phyloP scores from a whole-genome alignment of 2,113 vertebrate species.

The Perognathus longimembris region DNA sequence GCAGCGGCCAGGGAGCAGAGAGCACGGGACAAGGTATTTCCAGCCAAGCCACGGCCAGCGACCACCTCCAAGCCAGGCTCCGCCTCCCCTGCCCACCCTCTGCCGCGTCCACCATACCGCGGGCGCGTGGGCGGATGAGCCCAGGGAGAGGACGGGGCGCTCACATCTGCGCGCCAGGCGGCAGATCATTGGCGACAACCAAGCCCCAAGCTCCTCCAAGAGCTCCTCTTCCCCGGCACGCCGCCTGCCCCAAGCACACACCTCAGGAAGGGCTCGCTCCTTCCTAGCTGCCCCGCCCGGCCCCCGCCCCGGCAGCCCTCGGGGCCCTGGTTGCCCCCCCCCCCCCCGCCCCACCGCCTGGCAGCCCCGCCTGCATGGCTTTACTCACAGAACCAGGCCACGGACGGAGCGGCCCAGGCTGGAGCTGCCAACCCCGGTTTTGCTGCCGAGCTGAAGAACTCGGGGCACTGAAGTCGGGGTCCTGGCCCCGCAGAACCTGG shows the following conservation, averaged over 20 bases:
- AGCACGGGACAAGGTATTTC: not conserved
- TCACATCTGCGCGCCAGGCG: no score
- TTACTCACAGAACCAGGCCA: not conserved
- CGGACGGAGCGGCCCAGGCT: not conserved
- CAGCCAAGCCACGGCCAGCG: no score
- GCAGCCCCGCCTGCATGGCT: not conserved
- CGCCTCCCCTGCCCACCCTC: no score
- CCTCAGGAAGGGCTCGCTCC: not conserved
- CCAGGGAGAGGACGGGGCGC: no score
- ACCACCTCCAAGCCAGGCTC: not conserved
- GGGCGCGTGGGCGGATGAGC: not conserved
- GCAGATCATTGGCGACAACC: no score
- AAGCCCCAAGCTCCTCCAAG: no score
- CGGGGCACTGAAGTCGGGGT: not conserved
- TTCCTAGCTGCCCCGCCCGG: not conserved
- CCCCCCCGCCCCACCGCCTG: rapidly evolving
- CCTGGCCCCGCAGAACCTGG: not conserved
- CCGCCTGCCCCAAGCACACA: no score
- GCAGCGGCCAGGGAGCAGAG: not conserved
- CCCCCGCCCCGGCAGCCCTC: not conserved
- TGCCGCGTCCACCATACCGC: no score
- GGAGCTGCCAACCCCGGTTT: not conserved
- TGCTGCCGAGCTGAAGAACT: not conserved
- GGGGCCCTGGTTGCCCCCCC: not conserved
- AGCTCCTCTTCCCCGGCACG: no score